Evolutionary conservation across 2,888 invertebrate genomes (phyloP), one percentile per base, ranked within the genome.

Genomic region (Lottia scabra): DNA sequence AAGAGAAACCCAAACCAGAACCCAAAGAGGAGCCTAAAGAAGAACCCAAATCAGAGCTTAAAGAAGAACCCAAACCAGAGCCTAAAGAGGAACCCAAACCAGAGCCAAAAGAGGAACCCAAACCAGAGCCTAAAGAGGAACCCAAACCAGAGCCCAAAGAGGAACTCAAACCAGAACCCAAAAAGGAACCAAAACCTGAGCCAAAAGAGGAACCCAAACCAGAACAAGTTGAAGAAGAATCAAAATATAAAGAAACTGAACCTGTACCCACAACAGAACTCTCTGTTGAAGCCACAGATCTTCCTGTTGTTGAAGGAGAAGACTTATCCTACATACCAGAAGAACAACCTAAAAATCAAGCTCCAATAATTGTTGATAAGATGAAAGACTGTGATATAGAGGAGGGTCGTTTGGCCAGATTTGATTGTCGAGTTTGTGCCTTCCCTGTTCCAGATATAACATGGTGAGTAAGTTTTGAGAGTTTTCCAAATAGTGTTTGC

Each of bases 391-490:
- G 84, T 66, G 81, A 83, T 56, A 83, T 84, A 38, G 82, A 83
- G 64, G 81, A 84, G 44, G 86, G 86, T 26, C 74, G 83, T 16
- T 71, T 85, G 19, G 86, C 86, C 38, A 81, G 85, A 66, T 88
- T 89, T 78, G 86, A 87, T 72, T 87, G 87, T 73, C 80, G 84
- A 27, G 85, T 89, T 13, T 82, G 83, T 19, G 89, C 87, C 44
- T 84, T 87, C 65, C 88, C 89, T 43, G 84, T 81, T 72, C 89
- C 89, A 30, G 86, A 87, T 62, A 84, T 88, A 73, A 84, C 83
- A 45, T 89, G 89, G 89, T 87, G 73, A 75, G 81, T 66, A 5
- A 16, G n/a, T n/a, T n/a, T n/a, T n/a, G n/a, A n/a, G n/a, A n/a
- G n/a, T n/a, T n/a, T n/a, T n/a, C n/a, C n/a, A n/a, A n/a, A n/a